These are phyloP conservation scores for Petrosia ficiformis DNA, from an alignment of 37 sponge, comb jelly and placozoan species.

Conservation along the genomic window DNA sequence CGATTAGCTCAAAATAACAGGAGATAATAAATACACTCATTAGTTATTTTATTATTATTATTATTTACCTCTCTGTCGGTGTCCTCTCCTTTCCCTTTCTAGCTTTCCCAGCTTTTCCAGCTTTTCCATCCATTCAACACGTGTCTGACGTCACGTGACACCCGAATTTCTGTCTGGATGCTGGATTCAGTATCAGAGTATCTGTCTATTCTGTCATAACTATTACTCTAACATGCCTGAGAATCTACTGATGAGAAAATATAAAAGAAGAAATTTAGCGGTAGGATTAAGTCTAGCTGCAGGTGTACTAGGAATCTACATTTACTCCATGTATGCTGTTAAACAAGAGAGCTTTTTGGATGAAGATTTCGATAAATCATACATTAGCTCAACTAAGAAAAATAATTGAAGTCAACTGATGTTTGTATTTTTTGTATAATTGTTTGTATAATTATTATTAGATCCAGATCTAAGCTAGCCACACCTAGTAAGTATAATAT, in stretches of 20 bases:
- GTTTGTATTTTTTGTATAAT: not conserved
- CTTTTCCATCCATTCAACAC: not conserved
- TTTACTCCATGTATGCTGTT: slow-evolving; percentile 66
- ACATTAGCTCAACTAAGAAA: slow-evolving; percentile 2
- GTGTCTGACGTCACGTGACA: too few relatives aligned
- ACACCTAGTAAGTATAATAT: too few relatives aligned
- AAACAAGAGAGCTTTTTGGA: slow-evolving; percentile 68
- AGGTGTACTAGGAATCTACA: slow-evolving; percentile 48
- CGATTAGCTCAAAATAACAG: too few relatives aligned
- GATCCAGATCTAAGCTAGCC: too few relatives aligned
- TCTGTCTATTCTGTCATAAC: too few relatives aligned
- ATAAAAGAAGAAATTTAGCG: slow-evolving; percentile 42
- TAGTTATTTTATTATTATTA: not conserved
- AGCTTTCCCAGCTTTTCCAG: not conserved
- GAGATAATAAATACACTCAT: not conserved
- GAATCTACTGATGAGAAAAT: slow-evolving; percentile 15
- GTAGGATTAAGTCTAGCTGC: slow-evolving; percentile 44
- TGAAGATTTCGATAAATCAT: slow-evolving; percentile 44
- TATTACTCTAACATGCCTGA: too few relatives aligned
- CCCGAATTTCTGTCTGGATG: too few relatives aligned
- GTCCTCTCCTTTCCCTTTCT: not conserved
- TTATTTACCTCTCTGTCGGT: not conserved
- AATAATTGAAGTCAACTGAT: not conserved
- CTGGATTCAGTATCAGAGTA: too few relatives aligned
- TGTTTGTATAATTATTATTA: too few relatives aligned